These are phyloP conservation scores for Nipponacmea schrenckii DNA, from an alignment of 2,888 invertebrate species.

Conservation along the genomic window DNA sequence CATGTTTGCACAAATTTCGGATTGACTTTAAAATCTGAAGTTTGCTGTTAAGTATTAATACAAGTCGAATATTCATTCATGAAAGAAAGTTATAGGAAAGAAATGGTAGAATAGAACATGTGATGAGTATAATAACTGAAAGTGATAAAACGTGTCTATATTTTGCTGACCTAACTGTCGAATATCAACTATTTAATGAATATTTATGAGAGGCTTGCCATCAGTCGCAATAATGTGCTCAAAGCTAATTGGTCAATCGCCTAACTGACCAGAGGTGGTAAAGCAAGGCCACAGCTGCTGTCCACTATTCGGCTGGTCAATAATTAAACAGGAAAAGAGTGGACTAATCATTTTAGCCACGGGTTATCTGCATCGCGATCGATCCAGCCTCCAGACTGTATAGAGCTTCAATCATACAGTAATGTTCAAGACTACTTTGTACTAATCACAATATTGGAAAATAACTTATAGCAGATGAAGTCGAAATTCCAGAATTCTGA, in stretches of 20 bases:
- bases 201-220: neutral
- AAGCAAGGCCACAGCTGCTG: conserved; percentile 4
- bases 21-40: no score
- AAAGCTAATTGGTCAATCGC: conserved; percentile 9
- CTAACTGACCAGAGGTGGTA: conserved; percentile 7
- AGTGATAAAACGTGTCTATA: no score
- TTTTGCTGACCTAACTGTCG: neutral
- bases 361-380: neutral
- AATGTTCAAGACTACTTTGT: neutral
- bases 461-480: neutral
- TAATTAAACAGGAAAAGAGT: conserved; percentile 4
- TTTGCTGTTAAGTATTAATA: no score
- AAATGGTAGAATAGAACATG: no score
- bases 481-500: neutral
- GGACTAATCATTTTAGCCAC: conserved; percentile 7
- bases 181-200: neutral
- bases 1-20: no score
- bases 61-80: no score
- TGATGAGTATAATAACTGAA: no score
- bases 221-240: neutral
- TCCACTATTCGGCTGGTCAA: conserved; percentile 1
- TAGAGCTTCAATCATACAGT: neutral
- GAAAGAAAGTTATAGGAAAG: no score
- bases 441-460: conserved; percentile 4
- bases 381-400: neutral